Percentiles rank a stretch among this genome's conserved stretches.
Evolutionary conservation across 2,888 invertebrate genomes (phyloP).

Genomic region (Drosophila testacea): DNA sequence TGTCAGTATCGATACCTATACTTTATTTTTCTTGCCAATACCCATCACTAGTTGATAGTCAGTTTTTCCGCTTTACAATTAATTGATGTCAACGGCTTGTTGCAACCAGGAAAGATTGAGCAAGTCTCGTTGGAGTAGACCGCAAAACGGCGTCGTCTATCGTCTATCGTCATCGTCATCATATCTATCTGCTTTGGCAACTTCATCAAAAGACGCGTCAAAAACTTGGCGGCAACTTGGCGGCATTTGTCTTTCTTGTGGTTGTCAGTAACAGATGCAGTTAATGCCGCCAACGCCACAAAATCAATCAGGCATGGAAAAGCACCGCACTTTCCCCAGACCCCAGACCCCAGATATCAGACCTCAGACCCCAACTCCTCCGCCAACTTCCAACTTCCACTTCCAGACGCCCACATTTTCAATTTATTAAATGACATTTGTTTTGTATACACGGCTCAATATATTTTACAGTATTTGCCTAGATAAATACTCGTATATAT

Average conservation of each 20-base stretch:
- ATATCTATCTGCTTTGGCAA: slow-evolving; percentile 60
- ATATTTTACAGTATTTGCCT: slow-evolving; percentile 39
- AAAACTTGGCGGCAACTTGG: slow-evolving; percentile 49
- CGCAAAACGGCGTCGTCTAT: slow-evolving; percentile 61
- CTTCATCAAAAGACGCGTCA: slow-evolving; percentile 70
- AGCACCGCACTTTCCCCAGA: slow-evolving; percentile 36
- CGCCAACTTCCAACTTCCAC: not conserved
- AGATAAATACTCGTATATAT: slow-evolving; percentile 34
- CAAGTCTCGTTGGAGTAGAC: slow-evolving; percentile 53
- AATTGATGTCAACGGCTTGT: slow-evolving; percentile 79
- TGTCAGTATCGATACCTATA: too few relatives aligned
- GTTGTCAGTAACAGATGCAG: slow-evolving; percentile 45
- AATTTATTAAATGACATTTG: slow-evolving; percentile 81
- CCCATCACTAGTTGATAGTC: slow-evolving; percentile 16
- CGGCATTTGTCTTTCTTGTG: slow-evolving; percentile 75
- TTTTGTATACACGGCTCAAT: slow-evolving; percentile 41
- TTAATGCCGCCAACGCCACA: slow-evolving; percentile 67
- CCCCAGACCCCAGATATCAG: not conserved
- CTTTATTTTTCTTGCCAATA: too few relatives aligned
- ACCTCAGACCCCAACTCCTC: not conserved
- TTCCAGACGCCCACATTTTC: slow-evolving; percentile 45
- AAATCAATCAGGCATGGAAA: slow-evolving; percentile 74
- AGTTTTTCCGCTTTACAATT: slow-evolving; percentile 46
- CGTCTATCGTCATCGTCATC: slow-evolving; percentile 24
- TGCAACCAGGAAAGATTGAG: slow-evolving; percentile 77